Percentiles rank a stretch among this genome's conserved stretches.
phyloP scores from a whole-genome alignment of 2,797 vertebrate species.

The Bufotes viridis region DNA sequence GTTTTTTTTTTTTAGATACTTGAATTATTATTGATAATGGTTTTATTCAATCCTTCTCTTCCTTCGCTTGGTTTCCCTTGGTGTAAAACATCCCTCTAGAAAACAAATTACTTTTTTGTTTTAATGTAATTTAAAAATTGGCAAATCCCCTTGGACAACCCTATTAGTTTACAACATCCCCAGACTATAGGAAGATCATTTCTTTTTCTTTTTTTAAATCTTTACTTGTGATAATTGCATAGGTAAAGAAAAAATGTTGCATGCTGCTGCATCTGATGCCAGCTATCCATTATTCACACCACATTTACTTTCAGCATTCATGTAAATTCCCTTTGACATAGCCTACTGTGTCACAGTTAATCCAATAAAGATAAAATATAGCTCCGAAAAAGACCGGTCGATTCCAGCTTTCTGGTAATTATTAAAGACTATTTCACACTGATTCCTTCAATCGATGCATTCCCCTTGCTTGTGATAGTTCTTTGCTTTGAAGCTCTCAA shows the following conservation, averaged over 20 bases:
- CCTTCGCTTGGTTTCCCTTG: neutral
- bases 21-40: constrained; percentile 37
- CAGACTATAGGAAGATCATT: constrained; percentile 71
- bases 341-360: constrained; percentile 84
- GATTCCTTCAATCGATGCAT: constrained; percentile 77
- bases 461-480: constrained; percentile 71
- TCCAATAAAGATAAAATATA: constrained; percentile 85
- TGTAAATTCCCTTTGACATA: constrained; percentile 83
- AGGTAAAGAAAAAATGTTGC: constrained; percentile 78
- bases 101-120: constrained; percentile 37
- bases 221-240: constrained; percentile 80
- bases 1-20: constrained; percentile 9
- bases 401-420: constrained; percentile 81
- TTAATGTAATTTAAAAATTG: neutral
- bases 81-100: neutral
- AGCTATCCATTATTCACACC: constrained; percentile 84
- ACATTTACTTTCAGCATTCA: constrained; percentile 85
- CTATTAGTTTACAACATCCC: constrained; percentile 13
- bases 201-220: constrained; percentile 74
- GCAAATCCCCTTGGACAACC: neutral
- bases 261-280: constrained; percentile 79
- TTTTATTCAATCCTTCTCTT: constrained; percentile 26
- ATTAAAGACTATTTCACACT: constrained; percentile 81
- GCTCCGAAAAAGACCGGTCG: constrained; percentile 78
- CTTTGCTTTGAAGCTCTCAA: constrained; percentile 78